Conservation (phyloP, 2,888 invertebrate genomes). For the Acleris holmiana region DNA sequence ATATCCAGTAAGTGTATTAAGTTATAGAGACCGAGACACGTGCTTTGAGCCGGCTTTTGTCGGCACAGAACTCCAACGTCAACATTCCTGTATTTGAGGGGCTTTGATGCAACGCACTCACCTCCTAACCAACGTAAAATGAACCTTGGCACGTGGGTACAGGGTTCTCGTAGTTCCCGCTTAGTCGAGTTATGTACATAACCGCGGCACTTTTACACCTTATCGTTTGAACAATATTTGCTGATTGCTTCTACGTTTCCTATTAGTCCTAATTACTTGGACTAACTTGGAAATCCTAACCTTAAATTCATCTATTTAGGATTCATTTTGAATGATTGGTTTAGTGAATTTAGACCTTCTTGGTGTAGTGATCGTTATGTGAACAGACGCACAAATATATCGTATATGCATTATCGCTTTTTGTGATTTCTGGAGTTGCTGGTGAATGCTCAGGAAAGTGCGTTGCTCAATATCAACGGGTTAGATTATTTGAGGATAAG, state of each 20-base stretch:
- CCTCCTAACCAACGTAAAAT: constrained; percentile 1
- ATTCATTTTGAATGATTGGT: background rate
- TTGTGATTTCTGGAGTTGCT: constrained; percentile 32
- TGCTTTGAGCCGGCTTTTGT: constrained; percentile 34
- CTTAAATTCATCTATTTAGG: background rate
- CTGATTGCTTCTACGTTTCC: constrained; percentile 44
- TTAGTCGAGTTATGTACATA: constrained; percentile 12
- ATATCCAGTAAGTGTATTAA: constrained; percentile 11
- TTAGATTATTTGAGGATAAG: constrained; percentile 33
- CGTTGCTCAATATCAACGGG: constrained; percentile 29
- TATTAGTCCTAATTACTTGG: background rate
- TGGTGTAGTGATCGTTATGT: background rate
- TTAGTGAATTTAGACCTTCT: background rate
- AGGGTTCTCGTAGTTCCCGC: constrained; percentile 5
- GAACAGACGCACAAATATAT: constrained; percentile 34
- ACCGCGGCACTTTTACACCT: constrained; percentile 60
- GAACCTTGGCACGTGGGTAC: background rate
- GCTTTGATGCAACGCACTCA: constrained; percentile 35
- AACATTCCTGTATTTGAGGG: constrained; percentile 32
- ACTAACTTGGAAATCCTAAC: background rate
- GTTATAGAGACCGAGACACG: constrained; percentile 33
- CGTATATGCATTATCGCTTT: constrained; percentile 37
- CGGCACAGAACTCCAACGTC: constrained; percentile 33
- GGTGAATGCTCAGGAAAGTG: constrained; percentile 35
- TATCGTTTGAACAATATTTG: constrained; percentile 67